These are phyloP conservation scores for Bombus waltoni DNA, from an alignment of 1,140 invertebrate species.

Conservation along the genomic window DNA sequence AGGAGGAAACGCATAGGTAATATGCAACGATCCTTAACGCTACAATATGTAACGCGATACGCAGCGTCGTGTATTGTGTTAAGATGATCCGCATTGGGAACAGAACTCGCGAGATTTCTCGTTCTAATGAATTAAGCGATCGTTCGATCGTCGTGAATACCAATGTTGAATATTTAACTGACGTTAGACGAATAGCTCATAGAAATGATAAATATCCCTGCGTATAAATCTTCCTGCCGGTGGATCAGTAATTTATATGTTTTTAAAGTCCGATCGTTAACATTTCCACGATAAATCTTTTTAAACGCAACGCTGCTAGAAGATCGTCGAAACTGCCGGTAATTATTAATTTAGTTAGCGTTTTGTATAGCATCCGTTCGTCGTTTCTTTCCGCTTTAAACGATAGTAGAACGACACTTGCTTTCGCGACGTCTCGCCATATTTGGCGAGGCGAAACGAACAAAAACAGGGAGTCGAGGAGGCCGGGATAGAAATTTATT, in stretches of 20 bases:
- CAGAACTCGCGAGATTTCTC: neutral
- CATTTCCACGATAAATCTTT: neutral
- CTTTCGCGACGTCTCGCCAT: neutral
- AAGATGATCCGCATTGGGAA: neutral
- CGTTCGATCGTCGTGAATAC: neutral
- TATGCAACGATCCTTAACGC: neutral
- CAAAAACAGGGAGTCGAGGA: neutral
- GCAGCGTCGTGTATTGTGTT: too few relatives aligned
- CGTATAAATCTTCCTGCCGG: neutral
- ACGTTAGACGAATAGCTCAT: neutral
- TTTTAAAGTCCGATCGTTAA: neutral
- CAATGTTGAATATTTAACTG: neutral
- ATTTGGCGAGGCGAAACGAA: neutral
- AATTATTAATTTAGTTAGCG: too few relatives aligned
- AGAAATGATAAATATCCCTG: neutral
- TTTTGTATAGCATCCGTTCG: neutral
- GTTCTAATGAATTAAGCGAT: constrained; percentile 2
- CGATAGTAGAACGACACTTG: neutral
- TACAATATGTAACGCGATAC: too few relatives aligned
- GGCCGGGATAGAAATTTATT: constrained; percentile 9
- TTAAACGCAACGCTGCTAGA: too few relatives aligned
- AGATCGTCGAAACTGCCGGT: neutral
- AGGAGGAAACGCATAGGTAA: neutral
- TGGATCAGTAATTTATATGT: neutral
- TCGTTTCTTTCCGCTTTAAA: neutral